Evolutionary conservation across 2,888 invertebrate species (phyloP).

Genomic region (Cataglyphis albicans): DNA sequence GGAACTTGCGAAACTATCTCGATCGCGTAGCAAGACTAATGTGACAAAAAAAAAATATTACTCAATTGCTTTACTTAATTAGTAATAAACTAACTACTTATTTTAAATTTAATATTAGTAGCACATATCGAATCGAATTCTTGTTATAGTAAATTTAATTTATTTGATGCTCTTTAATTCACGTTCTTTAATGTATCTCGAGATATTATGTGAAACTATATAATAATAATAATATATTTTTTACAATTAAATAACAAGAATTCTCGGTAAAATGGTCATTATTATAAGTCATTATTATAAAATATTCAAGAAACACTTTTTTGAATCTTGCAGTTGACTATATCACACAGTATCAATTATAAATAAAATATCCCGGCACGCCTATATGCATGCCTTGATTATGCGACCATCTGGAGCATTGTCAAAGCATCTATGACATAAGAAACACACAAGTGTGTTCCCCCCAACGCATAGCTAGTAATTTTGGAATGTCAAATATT

Average conservation of each 20-base stretch:
- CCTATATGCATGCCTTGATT: conserved; percentile 32
- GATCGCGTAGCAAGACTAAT: background rate
- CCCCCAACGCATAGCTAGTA: conserved; percentile 10
- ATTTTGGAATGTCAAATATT: background rate
- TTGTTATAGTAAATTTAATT: background rate
- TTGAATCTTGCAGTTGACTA: conserved; percentile 8
- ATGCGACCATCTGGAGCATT: conserved; percentile 68
- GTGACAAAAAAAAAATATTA: background rate
- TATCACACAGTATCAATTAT: conserved; percentile 24
- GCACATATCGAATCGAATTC: background rate
- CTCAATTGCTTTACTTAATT: background rate
- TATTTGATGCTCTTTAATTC: background rate
- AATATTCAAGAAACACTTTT: conserved; percentile 16
- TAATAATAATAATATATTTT: background rate
- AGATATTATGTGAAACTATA: background rate
- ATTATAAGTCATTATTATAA: background rate
- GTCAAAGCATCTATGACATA: conserved; percentile 55
- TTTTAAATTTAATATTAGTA: background rate
- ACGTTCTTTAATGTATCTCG: background rate
- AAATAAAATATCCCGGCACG: conserved; percentile 17
- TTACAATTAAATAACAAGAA: background rate
- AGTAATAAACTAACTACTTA: background rate
- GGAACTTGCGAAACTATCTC: background rate
- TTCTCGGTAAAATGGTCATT: background rate
- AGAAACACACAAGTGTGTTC: conserved; percentile 35